Base-by-base conservation (phyloP, 2,797 vertebrate species). In the Nasua narica region DNA sequence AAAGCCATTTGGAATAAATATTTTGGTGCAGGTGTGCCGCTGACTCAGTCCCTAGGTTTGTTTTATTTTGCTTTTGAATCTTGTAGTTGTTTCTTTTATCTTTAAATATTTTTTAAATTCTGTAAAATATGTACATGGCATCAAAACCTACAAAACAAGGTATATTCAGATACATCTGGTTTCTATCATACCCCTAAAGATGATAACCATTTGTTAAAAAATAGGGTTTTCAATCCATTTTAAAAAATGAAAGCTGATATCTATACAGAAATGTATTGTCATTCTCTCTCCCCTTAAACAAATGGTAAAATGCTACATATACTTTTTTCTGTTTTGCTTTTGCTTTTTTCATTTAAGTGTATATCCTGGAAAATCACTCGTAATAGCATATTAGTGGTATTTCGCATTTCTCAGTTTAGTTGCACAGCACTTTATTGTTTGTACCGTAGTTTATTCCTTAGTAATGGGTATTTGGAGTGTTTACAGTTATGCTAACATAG, bases 171-270 rank as follows among this genome's bases (percentile, higher is more conserved):
- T 79, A 81, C 65, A 21, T 69, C 40, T 92, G 12, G 37, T 19
- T 37, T 84, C 78, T 87, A 3, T 69, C 60, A n/a, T 52, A 60
- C 67, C 15, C 29, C n/a, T 35, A 50, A 40, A 50, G 11, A 16
- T 89, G 14, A 27, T 85, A 48, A 89, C 32, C 11, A 48, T 93
- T 76, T 81, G 19, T 50, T 96, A 56, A 96, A 92, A 96, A 50
- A 70, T 82, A 69, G 43, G 15, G 1, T 58, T 90, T 90, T 87
- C 37, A 12, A 54, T 62, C 15, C 9, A 77, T 93, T 79, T 74
- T 23, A 48, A 78, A 81, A 92, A 86, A 77, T 65, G 58, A 86
- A 82, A 69, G 37, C 25, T 27, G 32, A 35, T 46, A 18, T 74
- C 9, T 54, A 9, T 54, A 56, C n/a, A 35, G 40, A 54, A 43